Conservation (phyloP, 2,797 vertebrate genomes). For the Trichosurus vulpecula region DNA sequence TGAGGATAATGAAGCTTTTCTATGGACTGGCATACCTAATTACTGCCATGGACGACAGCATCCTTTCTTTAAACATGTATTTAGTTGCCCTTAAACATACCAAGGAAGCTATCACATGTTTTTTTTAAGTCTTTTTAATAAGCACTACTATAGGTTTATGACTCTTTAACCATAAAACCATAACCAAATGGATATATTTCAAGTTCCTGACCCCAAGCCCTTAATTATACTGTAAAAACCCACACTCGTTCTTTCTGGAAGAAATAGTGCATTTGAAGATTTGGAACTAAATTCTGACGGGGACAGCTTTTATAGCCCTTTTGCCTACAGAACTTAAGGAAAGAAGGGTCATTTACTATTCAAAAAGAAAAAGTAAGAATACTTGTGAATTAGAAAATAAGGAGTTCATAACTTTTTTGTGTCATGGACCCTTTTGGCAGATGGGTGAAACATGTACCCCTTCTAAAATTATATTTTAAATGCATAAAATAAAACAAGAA, state of each 20-base stretch:
- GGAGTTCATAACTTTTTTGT: not conserved
- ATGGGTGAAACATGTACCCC: not conserved
- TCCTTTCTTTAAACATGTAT: slow-evolving; percentile 56
- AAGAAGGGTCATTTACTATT: not conserved
- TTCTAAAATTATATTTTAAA: not conserved
- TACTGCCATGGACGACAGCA: slow-evolving; percentile 30
- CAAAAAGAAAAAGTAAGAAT: not conserved
- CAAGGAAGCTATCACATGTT: slow-evolving; percentile 62
- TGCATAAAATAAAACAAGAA: not conserved
- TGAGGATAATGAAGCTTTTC: slow-evolving; percentile 21
- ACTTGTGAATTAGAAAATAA: not conserved
- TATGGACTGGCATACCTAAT: not conserved
- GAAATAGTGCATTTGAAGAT: slow-evolving; percentile 77
- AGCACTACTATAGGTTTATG: slow-evolving; percentile 69
- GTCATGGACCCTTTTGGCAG: not conserved
- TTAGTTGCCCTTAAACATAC: slow-evolving; percentile 63
- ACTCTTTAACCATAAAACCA: slow-evolving; percentile 79
- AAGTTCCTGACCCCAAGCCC: slow-evolving; percentile 73
- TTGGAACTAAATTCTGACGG: slow-evolving; percentile 71
- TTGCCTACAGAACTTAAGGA: slow-evolving; percentile 71
- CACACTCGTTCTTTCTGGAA: slow-evolving; percentile 76
- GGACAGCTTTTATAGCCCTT: slow-evolving; percentile 63
- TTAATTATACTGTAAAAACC: slow-evolving; percentile 76
- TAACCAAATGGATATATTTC: slow-evolving; percentile 77
- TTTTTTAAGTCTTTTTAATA: slow-evolving; percentile 69